These are phyloP conservation scores for Lucinisca nassula DNA, from an alignment of 2,888 invertebrate genomes.

Conservation along the genomic window DNA sequence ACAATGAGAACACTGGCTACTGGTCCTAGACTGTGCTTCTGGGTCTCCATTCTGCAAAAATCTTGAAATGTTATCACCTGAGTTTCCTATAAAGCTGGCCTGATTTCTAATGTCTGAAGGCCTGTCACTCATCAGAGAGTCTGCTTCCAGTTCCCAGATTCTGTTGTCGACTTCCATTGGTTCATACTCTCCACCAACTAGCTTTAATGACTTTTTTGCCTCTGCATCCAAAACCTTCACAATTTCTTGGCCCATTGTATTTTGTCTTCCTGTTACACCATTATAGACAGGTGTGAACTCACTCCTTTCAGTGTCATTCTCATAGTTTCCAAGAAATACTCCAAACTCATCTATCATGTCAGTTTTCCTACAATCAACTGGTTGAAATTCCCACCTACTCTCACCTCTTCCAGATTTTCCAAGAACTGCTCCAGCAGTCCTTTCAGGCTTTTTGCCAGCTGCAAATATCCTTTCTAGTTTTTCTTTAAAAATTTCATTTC, in stretches of 20 bases:
- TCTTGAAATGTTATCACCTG: not conserved
- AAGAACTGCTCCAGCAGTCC: not conserved
- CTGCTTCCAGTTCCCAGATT: conserved; percentile 11
- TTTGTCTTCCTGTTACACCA: not conserved
- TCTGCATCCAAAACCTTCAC: not conserved
- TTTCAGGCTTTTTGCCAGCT: not conserved
- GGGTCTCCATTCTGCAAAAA: not conserved
- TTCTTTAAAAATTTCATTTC: not conserved
- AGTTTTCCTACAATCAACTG: not conserved
- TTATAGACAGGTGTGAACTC: not conserved
- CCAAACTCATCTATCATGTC: not conserved
- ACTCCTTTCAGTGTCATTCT: not conserved
- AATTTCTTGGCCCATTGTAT: not conserved
- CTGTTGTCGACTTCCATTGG: conserved; percentile 47
- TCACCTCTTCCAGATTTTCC: not conserved
- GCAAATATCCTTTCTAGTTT: not conserved
- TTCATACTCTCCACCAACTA: conserved; percentile 7
- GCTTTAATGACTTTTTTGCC: not conserved
- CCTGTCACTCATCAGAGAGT: conserved; percentile 41
- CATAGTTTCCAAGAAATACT: conserved; percentile 8
- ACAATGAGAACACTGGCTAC: conserved; percentile 49
- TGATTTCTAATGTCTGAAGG: conserved; percentile 1
- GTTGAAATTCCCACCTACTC: not conserved
- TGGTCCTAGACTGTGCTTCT: not conserved
- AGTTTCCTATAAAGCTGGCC: not conserved